Base-by-base conservation (phyloP, 1,140 invertebrate species). In the Zaprionus taronus region DNA sequence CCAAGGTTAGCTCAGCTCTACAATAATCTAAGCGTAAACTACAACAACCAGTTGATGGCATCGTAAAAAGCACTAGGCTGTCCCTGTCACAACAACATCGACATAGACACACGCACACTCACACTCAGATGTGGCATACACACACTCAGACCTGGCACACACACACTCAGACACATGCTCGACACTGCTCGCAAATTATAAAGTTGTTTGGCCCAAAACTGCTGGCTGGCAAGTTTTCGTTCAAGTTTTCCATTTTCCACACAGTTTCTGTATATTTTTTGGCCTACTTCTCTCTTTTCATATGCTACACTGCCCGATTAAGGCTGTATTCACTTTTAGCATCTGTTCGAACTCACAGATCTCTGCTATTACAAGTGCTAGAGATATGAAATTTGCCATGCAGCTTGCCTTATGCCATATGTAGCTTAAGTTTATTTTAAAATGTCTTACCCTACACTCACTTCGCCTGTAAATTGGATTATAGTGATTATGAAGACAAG, bases 121-220 rank as follows among this genome's bases (percentile, higher is more conserved):
- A 26, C 36, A 26, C 53, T 6, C 58, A 58, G 22, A 65, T 69
- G 17, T 22, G 12, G n/a, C 12, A n/a, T n/a, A 74, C 76, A 41
- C 34, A 38, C 17, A 26, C 53, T 6, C 58, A 58, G 22, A 65
- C 73, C 24, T 22, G 12, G n/a, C 12, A 74, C 76, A 41, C 34
- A 38, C 17, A 20, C 20, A 41, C 55, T 55, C 60, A 67, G 47
- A 76, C 75, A 71, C 55, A 67, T 14, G 63, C 73, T 87, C 80
- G 66, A 80, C n/a, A 47, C 41, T 20, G 70, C 68, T 89, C 78
- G 64, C 84, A 87, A 87, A 87, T 87, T 87, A 87, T 87, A 87
- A 87, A 87, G 83, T 87, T 87, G 84, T 87, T 87, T 87, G 73
- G 83, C 57, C 78, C 78, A 84, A 87, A 87, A 83, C 68, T 87